Base-by-base conservation (phyloP, 1,140 invertebrate genomes). In the Lycorma delicatula region DNA sequence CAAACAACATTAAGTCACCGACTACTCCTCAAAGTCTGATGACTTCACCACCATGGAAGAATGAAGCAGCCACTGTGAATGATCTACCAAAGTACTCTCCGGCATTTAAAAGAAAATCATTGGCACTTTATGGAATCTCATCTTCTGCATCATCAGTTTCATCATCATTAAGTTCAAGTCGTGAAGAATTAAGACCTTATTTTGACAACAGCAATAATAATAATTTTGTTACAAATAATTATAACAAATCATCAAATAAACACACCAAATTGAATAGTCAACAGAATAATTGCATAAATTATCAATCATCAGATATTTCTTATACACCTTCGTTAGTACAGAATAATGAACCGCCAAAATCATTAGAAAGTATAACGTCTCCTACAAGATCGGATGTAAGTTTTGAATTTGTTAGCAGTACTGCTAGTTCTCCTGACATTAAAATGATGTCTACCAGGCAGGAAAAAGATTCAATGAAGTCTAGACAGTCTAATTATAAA, bases 81-180 rank as follows among this genome's bases (percentile, higher is more conserved):
- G 80, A 80, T 54, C 70, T 87, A 54, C 85, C 86, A 0, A 89
- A 89, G 74, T 90, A 89, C 74, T 89, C 86, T 1, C 87, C 87
- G 25, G 87, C 87, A 1, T 89, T 89, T 66, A 91, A 90, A 68
- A 70, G 86, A 52, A 87, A 87, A 72, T 81, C 79, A 36, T 71
- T 88, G 18, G 78, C 86, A 58, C 77, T 86, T 3, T 85, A 84
- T 67, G 76, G 76, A 31, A 71, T 72, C 49, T 72, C 70, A 31
- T 70, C 68, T 28, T 65, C 59, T 18, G 59, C 58, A 3, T 65
- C 67, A 20, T 62, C 66, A 22, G 60, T 65, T 3, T 61, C 64
- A 23, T 65, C 68, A n/a, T 64, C 64, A n/a, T 51, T 65, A 13
- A 63, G 63, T 36, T 65, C 67, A 11, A 65, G 66, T 28, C 61